These are phyloP conservation scores for Phlogophora meticulosa DNA, from an alignment of 2,888 invertebrate species.

Conservation along the genomic window DNA sequence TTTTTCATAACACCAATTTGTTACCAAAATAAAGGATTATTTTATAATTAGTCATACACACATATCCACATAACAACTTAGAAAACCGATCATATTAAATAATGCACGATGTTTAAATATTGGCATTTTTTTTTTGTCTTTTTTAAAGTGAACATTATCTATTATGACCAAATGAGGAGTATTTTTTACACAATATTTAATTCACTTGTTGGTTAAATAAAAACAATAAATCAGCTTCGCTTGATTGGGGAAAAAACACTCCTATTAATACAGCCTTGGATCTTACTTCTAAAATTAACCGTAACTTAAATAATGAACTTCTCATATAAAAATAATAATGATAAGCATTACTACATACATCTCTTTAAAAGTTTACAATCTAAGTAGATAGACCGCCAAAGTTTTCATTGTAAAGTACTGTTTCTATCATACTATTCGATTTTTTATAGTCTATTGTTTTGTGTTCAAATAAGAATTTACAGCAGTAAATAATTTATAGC, in stretches of 20 bases:
- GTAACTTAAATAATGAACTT: conserved; percentile 89
- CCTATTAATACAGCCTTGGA: conserved; percentile 90
- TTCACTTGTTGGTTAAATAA: conserved; percentile 73
- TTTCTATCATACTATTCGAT: conserved; percentile 61
- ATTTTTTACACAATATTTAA: conserved; percentile 82
- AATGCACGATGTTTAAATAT: conserved; percentile 68
- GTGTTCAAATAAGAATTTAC: conserved; percentile 52
- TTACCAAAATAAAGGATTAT: conserved; percentile 90
- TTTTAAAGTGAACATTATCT: conserved; percentile 73
- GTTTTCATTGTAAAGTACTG: conserved; percentile 75
- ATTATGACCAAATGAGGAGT: conserved; percentile 82
- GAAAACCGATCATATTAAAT: conserved; percentile 80
- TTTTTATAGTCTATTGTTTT: conserved; percentile 64
- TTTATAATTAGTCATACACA: conserved; percentile 89
- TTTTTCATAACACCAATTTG: conserved; percentile 90
- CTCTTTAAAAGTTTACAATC: conserved; percentile 79
- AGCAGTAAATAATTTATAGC: conserved; percentile 47
- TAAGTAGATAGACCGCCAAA: conserved; percentile 89
- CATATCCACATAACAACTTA: conserved; percentile 87
- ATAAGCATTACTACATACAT: conserved; percentile 81
- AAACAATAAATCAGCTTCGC: conserved; percentile 73
- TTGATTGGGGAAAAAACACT: conserved; percentile 84
- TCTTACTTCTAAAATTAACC: conserved; percentile 87
- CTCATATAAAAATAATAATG: conserved; percentile 89
- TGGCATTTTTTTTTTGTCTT: conserved; percentile 70